Base-by-base conservation (phyloP, 2,888 invertebrate species). In the Hermaeophaga mercurialis region DNA sequence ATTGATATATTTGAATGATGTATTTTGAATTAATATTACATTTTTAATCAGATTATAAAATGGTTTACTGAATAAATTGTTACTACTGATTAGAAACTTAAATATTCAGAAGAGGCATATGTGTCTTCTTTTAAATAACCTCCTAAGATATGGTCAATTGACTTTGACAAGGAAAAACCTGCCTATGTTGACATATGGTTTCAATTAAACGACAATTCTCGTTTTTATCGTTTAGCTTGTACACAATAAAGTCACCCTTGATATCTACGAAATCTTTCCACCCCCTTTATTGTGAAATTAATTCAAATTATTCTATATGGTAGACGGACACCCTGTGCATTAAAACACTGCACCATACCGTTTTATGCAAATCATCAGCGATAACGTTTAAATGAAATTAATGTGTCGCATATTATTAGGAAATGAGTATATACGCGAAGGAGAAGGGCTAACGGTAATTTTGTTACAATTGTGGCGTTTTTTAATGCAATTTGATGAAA, bases 321-420 rank as follows among this genome's bases (percentile, higher is more conserved):
- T 54, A 22, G 33, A 28, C 43, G 57, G 54, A 54, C 57, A 54
- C 57, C 54, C 54, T 26, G 53, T 47, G 31, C 12, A 12, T 11
- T 47, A 14, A 7, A 9, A 17, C 8, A 15, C 15, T 9, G 47
- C 22, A 47, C 56, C 47, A 33, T 54, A 59, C 59, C 55, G 59
- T 59, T 59, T 52, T 56, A 59, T 59, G 59, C 54, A 59, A 59
- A 59, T 59, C 38, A 34, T 59, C 22, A 9, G 36, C 36, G 36
- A 36, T 36, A 36, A 36, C 36, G 8, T 36, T 36, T 9, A 15
- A 36, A 36, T 17, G 7, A 17, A 15, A 36, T 36, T 36, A 36
- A 36, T 8, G 5, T 34, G 33, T 34, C 12, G 12, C 14, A 3
- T 12, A 9, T 17, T 36, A 36, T 36, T 36, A 36, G 14, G 7